Base-by-base conservation (phyloP, 1,140 invertebrate genomes). In the Ooceraea biroi region DNA sequence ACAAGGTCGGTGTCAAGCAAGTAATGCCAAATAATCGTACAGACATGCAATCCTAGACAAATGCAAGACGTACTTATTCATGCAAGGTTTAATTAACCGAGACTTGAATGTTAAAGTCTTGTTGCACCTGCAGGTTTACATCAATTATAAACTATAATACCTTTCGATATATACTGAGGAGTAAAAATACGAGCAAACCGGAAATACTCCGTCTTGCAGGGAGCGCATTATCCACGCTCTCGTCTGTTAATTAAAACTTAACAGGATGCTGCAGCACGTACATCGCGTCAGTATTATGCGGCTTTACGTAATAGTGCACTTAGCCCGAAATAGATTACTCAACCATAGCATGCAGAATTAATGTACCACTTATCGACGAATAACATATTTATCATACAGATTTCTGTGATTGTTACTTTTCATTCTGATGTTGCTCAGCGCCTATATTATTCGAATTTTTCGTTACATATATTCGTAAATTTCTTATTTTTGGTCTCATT, bases 181-280 rank as follows among this genome's bases (percentile, higher is more conserved):
- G 44, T 77, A 66, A 77, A 77, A 77, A 46, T 55, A 41, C 19
- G 14, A 36, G 46, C 14, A 44, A 76, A 77, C 46, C 74, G 73
- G 73, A 77, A 77, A 66, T 65, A 66, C 60, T 77, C 44, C 14
- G 27, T 77, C 74, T 77, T 77, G 19, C 14, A n/a, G 25, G 27
- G 46, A 22, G 12, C 46, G 14, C 74, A 77, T 77, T 77, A 77
- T 77, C 74, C 61, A 60, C 61, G 60, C 61, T 52, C 74, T 77
- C 30, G 46, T 44, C 19, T 77, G 74, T 77, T 77, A 77, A 77
- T 77, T 77, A 77, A 77, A 77, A 77, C 74, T 77, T 77, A 77
- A 77, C 60, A 76, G 74, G 74, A 77, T 77, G 60, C 61, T 66
- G 48, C 46, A 77, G 60, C 74, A 66, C 74, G 44, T 77, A 66